Conservation (phyloP, 2,888 invertebrate species). For the Mycogona germanica region DNA sequence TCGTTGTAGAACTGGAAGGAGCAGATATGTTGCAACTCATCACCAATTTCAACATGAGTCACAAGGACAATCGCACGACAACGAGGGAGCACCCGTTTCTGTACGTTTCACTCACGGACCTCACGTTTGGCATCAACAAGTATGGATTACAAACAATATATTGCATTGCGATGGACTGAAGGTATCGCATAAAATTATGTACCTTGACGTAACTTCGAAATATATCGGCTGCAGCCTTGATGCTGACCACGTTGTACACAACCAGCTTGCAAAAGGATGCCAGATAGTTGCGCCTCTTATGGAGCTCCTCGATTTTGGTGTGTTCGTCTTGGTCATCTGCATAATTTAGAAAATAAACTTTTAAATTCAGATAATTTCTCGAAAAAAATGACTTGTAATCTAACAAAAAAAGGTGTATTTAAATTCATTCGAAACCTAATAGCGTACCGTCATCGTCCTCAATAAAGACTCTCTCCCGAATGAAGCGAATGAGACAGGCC, state of each 20-base stretch:
- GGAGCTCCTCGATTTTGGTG: constrained; percentile 90
- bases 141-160: no score
- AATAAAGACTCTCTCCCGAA: constrained; percentile 86
- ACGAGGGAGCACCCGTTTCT: no score
- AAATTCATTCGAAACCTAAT: not conserved
- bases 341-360: not conserved
- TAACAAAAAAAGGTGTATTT: not conserved
- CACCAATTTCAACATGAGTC: no score
- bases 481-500: constrained; percentile 73
- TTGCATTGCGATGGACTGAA: no score
- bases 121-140: no score
- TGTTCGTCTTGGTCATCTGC: constrained; percentile 86
- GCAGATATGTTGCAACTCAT: no score
- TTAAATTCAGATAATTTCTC: constrained; percentile 7
- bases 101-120: no score
- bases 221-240: constrained; percentile 81
- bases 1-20: constrained; percentile 27
- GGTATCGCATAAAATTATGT: not conserved
- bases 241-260: constrained; percentile 92
- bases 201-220: constrained; percentile 96
- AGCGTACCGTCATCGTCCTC: constrained; percentile 74
- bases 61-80: no score
- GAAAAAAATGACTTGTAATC: constrained; percentile 3
- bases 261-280: constrained; percentile 96
- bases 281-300: constrained; percentile 89